Evolutionary conservation across 2,113 vertebrate species (phyloP), one percentile per base, ranked within the genome.

Genomic region (Phoxinus phoxinus): DNA sequence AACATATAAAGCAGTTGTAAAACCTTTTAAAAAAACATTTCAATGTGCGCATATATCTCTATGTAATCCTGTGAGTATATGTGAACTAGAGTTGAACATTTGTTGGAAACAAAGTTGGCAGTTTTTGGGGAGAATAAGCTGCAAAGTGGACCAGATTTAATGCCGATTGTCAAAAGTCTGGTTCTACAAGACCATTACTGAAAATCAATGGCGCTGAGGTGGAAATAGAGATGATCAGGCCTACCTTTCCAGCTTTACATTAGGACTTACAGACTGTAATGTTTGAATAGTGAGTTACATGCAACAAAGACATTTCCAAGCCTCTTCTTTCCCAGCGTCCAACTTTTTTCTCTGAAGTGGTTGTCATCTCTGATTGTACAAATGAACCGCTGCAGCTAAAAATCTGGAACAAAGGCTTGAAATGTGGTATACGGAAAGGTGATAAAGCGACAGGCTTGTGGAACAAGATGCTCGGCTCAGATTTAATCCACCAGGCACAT

Each of bases 351-450:
- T 71, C 71, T 82, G 27, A 82, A 85, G 83, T 67, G 19, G 21
- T 63, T 85, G 78, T 81, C 86, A 85, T 82, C 61, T 76, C 59
- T 85, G 78, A 85, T 87, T 80, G 61, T 67, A 76, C 87, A 88
- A 85, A 84, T 81, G 84, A 81, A 63, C 82, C 69, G 41, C 46
- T 30, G 44, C 13, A 27, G 35, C 82, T 69, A 87, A 84, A 72
- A 78, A 63, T 65, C 51, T 27, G 82, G 76, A 84, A 87, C 81
- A 87, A 84, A 86, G 73, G 41, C 81, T 81, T 53, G 25, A 75
- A 69, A 69, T 37, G 87, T 48, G 84, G 69, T 25, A 75, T 78
- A 85, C 44, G 61, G 53, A 53, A 35, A 89, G 85, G 84, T 84
- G 84, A 87, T 82, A 89, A 87, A 87, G 73, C 32, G 51, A 84